Evolutionary conservation across 2,113 vertebrate genomes (phyloP).

Genomic region (Ceyx margarethae): DNA sequence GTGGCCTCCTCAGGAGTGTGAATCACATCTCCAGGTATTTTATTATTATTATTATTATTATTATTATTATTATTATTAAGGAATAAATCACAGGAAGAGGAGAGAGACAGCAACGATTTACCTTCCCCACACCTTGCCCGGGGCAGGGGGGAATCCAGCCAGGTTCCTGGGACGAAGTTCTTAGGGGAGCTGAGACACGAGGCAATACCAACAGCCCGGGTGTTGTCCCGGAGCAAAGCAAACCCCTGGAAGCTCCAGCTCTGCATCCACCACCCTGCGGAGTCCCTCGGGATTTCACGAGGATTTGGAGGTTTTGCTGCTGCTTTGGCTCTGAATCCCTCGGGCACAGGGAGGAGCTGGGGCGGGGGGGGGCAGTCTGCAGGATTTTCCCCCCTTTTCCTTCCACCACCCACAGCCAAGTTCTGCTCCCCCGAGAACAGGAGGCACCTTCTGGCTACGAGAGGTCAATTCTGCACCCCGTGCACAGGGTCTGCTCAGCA

Average conservation of each 20-base stretch:
- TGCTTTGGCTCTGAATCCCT: neutral
- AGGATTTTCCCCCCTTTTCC: neutral
- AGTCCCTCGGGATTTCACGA: neutral
- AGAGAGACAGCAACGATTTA: neutral
- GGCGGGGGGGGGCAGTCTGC: too few relatives aligned
- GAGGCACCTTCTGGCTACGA: accelerated
- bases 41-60: too few relatives aligned
- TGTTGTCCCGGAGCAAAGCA: neutral
- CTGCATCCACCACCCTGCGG: neutral
- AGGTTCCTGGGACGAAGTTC: neutral
- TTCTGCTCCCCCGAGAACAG: neutral
- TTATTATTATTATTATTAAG: neutral
- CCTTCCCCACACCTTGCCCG: neutral
- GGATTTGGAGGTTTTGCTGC: neutral
- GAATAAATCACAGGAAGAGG: neutral
- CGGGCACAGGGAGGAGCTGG: neutral
- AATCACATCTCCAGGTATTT: too few relatives aligned
- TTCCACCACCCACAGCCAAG: neutral
- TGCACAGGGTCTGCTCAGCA: neutral
- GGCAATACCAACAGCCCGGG: neutral
- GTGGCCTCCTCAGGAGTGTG: too few relatives aligned
- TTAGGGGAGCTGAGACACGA: neutral
- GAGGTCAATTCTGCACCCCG: neutral
- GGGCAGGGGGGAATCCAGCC: neutral
- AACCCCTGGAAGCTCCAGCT: neutral